Evolutionary conservation across 92 coral and sea anemone species (phyloP).

Genomic region (Umimayanthus kanabou): DNA sequence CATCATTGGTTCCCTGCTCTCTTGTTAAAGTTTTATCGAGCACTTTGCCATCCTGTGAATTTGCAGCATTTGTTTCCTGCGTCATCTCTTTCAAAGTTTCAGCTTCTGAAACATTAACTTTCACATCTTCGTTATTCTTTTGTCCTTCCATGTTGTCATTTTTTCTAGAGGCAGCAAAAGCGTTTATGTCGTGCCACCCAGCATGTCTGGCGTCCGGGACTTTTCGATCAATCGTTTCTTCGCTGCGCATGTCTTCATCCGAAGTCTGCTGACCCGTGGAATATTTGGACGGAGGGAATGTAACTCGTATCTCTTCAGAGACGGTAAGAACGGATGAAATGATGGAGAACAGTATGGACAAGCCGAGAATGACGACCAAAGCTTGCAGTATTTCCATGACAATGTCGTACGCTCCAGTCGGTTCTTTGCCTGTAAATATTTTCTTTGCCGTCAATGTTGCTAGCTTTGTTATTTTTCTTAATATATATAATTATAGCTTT

Average conservation of each 20-base stretch:
- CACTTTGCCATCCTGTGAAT: background rate
- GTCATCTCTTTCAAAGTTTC: background rate
- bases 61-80: background rate
- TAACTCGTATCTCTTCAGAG: conserved; percentile 78
- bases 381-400: conserved; percentile 81
- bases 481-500: too few species aligned
- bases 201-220: conserved; percentile 45
- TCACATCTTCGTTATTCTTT: background rate
- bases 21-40: background rate
- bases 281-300: conserved; percentile 62
- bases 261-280: conserved; percentile 35
- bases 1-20: background rate
- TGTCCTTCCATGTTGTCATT: background rate
- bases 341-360: conserved; percentile 90
- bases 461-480: too few species aligned
- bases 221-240: conserved; percentile 6
- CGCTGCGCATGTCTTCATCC: conserved; percentile 3
- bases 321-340: conserved; percentile 85
- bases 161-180: conserved; percentile 27
- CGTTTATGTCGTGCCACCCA: conserved; percentile 30
- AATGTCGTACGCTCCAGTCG: conserved; percentile 51
- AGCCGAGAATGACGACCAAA: conserved; percentile 79
- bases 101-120: background rate
- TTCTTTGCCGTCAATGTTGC: too few species aligned
- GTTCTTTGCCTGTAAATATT: conserved; percentile 74